These are phyloP conservation scores for Gavia stellata DNA, from an alignment of 2,113 vertebrate genomes.

Conservation along the genomic window DNA sequence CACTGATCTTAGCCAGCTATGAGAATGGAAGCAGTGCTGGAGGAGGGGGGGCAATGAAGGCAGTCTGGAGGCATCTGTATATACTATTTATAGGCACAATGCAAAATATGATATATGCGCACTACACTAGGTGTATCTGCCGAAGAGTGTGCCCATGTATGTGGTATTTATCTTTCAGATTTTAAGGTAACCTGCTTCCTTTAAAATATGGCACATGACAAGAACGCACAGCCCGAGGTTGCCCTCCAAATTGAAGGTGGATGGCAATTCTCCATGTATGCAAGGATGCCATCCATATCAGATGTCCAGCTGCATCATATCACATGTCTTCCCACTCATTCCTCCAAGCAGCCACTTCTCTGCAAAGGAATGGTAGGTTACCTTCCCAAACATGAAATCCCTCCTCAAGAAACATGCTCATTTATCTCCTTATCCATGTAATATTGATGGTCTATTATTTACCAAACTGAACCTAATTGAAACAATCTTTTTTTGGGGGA, in stretches of 20 bases:
- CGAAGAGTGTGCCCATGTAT: neutral
- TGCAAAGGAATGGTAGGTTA: neutral
- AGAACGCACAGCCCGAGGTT: neutral
- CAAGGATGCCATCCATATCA: neutral
- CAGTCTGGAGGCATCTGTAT: neutral
- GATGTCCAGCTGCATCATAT: neutral
- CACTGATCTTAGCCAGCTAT: neutral
- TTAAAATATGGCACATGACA: neutral
- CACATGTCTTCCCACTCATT: neutral
- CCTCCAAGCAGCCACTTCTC: neutral
- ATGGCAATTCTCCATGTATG: neutral
- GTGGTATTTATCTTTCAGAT: neutral
- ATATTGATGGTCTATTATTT: neutral
- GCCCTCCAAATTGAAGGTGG: neutral
- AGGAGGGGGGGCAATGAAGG: neutral
- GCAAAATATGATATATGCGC: neutral
- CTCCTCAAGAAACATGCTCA: rapidly evolving
- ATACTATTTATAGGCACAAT: neutral
- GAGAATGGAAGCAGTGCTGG: neutral
- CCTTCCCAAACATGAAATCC: neutral
- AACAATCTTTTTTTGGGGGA: neutral
- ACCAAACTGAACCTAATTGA: neutral
- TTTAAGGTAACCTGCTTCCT: neutral
- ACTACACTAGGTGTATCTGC: neutral
- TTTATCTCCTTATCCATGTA: neutral